Evolutionary conservation across 1,140 invertebrate genomes (phyloP).

Genomic region (Diabrotica undecimpunctata): DNA sequence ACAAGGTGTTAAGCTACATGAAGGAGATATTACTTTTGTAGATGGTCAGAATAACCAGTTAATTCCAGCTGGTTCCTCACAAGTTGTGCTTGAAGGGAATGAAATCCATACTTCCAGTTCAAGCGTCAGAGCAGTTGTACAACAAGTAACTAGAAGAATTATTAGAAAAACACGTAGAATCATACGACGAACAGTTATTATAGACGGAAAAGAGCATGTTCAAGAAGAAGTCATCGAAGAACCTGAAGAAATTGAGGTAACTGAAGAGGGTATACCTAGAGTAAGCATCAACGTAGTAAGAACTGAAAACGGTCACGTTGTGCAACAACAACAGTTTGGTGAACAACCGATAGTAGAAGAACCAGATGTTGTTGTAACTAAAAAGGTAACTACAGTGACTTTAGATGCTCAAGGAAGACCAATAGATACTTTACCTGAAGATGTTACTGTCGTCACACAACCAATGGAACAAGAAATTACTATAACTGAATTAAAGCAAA

Average conservation of each 20-base stretch:
- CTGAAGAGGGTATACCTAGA: slow-evolving; percentile 69
- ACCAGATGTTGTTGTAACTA: slow-evolving; percentile 29
- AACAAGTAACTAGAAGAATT: slow-evolving; percentile 72
- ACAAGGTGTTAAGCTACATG: slow-evolving; percentile 52
- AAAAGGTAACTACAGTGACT: slow-evolving; percentile 28
- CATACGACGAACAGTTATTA: slow-evolving; percentile 68
- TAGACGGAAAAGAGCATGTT: slow-evolving; percentile 78
- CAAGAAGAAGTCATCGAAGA: slow-evolving; percentile 79
- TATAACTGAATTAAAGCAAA: slow-evolving; percentile 1
- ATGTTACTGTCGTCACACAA: slow-evolving; percentile 8
- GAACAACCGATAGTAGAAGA: slow-evolving; percentile 22
- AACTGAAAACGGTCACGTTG: slow-evolving; percentile 53
- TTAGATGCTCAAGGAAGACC: slow-evolving; percentile 28
- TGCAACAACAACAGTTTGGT: slow-evolving; percentile 49
- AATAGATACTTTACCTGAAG: slow-evolving; percentile 24
- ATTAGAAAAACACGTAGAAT: slow-evolving; percentile 71
- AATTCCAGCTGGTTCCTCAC: slow-evolving; percentile 27
- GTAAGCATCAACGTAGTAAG: slow-evolving; percentile 69
- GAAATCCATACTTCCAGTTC: slow-evolving; percentile 54
- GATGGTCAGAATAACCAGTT: slow-evolving; percentile 46
- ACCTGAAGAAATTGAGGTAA: slow-evolving; percentile 74
- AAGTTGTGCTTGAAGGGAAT: slow-evolving; percentile 38
- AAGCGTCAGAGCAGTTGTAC: slow-evolving; percentile 69
- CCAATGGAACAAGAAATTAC: slow-evolving; percentile 3
- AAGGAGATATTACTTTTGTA: slow-evolving; percentile 50